Conservation (phyloP, 1,140 invertebrate species). For the Luehdorfia chinensis region DNA sequence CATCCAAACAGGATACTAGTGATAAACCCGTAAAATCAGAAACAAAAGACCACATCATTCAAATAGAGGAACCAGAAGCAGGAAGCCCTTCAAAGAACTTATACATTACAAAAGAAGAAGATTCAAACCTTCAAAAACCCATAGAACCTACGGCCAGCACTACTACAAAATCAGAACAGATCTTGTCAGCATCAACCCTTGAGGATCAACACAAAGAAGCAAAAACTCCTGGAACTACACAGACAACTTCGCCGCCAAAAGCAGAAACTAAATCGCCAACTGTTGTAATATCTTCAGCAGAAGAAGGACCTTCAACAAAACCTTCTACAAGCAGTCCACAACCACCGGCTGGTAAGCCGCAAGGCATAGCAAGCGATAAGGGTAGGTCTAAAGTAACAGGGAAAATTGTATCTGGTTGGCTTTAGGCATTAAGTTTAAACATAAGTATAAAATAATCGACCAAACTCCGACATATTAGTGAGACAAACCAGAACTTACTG, state of each 20-base stretch:
- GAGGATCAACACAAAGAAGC: constrained; percentile 38
- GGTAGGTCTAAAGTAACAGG: constrained; percentile 84
- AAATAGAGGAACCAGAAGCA: constrained; percentile 55
- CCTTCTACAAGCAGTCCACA: constrained; percentile 23
- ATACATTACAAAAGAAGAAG: constrained; percentile 61
- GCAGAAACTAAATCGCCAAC: constrained; percentile 11
- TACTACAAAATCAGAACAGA: constrained; percentile 43
- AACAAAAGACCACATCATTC: constrained; percentile 52
- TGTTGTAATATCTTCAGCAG: constrained; percentile 14
- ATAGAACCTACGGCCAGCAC: constrained; percentile 46
- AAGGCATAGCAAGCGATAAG: constrained; percentile 56
- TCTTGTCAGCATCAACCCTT: constrained; percentile 48
- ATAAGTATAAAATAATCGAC: background rate
- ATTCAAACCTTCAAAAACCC: constrained; percentile 52
- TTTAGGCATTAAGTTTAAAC: constrained; percentile 52
- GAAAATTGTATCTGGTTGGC: constrained; percentile 82
- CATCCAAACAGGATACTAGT: constrained; percentile 14
- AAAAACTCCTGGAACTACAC: constrained; percentile 19
- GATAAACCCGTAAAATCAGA: constrained; percentile 24
- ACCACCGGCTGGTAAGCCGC: constrained; percentile 31
- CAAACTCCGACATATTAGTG: constrained; percentile 9
- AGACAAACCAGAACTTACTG: constrained; percentile 2
- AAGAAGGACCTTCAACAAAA: constrained; percentile 20
- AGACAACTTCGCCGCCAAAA: constrained; percentile 3
- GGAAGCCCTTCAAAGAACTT: constrained; percentile 44